Conservation (phyloP, 2,113 vertebrate species). For the Climacteris rufus region DNA sequence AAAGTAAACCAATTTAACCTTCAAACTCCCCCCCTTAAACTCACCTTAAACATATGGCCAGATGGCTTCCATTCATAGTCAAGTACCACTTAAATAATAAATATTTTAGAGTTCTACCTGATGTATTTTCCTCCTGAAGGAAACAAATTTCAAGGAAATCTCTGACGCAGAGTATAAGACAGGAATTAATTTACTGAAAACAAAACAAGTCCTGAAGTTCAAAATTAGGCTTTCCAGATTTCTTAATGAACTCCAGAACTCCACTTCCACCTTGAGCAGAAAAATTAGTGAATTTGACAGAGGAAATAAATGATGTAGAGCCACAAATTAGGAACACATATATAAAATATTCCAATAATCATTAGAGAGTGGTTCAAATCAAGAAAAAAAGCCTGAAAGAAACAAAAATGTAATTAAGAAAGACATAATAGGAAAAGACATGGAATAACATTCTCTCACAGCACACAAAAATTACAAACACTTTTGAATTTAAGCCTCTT, state of each 20-base stretch:
- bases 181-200: constrained; percentile 27
- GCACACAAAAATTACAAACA: neutral
- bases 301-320: constrained; percentile 31
- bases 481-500: neutral
- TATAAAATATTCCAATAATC: constrained; percentile 45
- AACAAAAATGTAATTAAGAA: neutral
- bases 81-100: neutral
- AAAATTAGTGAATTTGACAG: neutral
- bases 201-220: constrained; percentile 12
- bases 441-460: neutral
- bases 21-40: neutral
- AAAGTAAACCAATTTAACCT: neutral
- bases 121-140: neutral
- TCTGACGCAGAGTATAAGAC: neutral
- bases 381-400: neutral
- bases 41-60: neutral
- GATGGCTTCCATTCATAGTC: neutral
- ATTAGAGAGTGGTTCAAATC: constrained; percentile 43
- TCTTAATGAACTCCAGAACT: constrained; percentile 58
- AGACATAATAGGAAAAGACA: neutral
- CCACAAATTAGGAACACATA: constrained; percentile 25
- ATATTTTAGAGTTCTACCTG: neutral
- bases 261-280: constrained; percentile 27
- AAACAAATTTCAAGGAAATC: neutral
- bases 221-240: constrained; percentile 47